Evolutionary conservation across 2,888 invertebrate species (phyloP), one percentile per base, ranked within the genome.

Genomic region (Steinernema hermaphroditum): DNA sequence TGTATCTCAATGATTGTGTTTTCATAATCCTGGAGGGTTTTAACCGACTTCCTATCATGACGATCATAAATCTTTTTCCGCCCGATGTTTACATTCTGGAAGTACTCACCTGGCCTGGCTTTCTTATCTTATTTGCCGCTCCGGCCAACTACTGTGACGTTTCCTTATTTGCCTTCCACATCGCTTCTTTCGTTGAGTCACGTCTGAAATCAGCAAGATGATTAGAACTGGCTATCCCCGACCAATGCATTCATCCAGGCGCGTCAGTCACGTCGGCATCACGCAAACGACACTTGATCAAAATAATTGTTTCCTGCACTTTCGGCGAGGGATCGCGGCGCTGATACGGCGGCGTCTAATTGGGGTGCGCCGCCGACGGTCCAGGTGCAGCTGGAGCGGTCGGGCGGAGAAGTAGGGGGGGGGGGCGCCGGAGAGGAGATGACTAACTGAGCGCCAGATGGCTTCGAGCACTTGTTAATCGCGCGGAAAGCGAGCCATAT

Each of bases 381-480:
- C 62, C 62, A 62, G 62, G 62, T 62, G 62, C 62, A 50, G 24
- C 22, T 12, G 2, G 22, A 2, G n/a, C n/a, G 32, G 62, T 16
- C 32, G 32, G 4, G 16, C 6, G 24, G 22, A 54, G 54, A 8
- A 54, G 54, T 54, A 54, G 54, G 6, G 54, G 14, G 27, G 22
- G 27, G 19, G 54, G 54, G 27, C 2, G 14, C n/a, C n/a, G 50
- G 22, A 19, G 24, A 50, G 50, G 50, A 50, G 62, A 29, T 29
- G 32, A 62, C 62, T 62, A 62, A 62, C 62, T 32, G 34, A 29
- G 37, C 62, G 29, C 62, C 62, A 62, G 62, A 62, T 62, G 62
- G 62, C 62, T 62, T 62, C 29, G 62, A 62, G 62, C 62, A 62
- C 62, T 62, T 62, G 62, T 62, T 62, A 62, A 62, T 62, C 32